A percentile compares a stretch with the other conserved stretches of the same genome.
Evolutionary conservation across 2,797 vertebrate genomes (phyloP).

Genomic region (Enteromius viviparus): DNA sequence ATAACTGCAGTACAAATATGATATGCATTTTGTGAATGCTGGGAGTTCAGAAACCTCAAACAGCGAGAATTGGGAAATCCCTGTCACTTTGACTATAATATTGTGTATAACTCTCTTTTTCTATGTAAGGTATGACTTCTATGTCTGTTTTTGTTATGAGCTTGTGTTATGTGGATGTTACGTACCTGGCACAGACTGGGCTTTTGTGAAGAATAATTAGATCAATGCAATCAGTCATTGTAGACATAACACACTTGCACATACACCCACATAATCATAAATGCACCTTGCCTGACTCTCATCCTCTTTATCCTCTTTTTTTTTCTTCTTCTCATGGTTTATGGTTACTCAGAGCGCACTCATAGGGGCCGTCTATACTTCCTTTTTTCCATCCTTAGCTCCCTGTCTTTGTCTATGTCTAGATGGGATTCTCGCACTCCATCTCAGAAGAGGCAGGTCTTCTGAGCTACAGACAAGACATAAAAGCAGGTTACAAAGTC

Average conservation of each 20-base stretch:
- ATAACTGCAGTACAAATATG: too few species aligned
- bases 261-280: background rate
- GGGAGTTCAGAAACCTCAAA: background rate
- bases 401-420: slow-evolving; percentile 4
- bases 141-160: background rate
- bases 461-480: slow-evolving; percentile 1
- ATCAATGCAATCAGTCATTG: background rate
- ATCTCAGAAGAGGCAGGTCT: slow-evolving; percentile 10
- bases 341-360: slow-evolving; percentile 20
- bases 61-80: too few species aligned
- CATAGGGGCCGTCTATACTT: slow-evolving; percentile 43
- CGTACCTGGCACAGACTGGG: background rate
- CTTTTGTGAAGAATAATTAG: slow-evolving; percentile 12
- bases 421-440: slow-evolving; percentile 14
- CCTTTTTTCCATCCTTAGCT: slow-evolving; percentile 8
- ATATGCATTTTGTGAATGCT: too few species aligned
- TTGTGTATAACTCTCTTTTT: background rate
- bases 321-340: background rate
- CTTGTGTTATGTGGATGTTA: background rate
- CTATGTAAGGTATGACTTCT: background rate
- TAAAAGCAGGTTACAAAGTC: background rate
- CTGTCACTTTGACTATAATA: background rate
- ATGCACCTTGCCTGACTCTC: background rate
- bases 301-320: background rate
- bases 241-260: slow-evolving; percentile 42